Evolutionary conservation across 2,113 vertebrate species (phyloP).

Genomic region (Nycticorax nycticorax): DNA sequence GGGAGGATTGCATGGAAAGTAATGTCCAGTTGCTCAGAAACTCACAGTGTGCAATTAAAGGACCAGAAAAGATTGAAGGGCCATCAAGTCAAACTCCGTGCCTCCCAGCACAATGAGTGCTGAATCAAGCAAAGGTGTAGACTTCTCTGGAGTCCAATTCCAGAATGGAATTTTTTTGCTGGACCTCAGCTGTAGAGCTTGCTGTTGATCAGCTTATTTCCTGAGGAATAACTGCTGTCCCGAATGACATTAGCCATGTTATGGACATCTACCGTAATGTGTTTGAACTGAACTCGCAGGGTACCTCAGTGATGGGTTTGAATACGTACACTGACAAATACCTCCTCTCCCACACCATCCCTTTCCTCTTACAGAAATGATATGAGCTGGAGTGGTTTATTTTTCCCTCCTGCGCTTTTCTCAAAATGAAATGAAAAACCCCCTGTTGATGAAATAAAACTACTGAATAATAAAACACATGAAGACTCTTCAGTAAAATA

Average conservation of each 20-base stretch:
- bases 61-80: not conserved
- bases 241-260: not conserved
- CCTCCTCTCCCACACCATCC: not conserved
- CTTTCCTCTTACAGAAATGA: not conserved
- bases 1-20: not conserved
- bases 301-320: not conserved
- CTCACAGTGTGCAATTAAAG: not conserved
- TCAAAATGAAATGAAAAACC: not conserved
- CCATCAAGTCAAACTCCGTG: not conserved
- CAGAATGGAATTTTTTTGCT: not conserved
- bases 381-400: not conserved
- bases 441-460: constrained; percentile 13
- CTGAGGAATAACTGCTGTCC: not conserved
- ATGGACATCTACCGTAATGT: not conserved
- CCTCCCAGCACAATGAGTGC: not conserved
- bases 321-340: not conserved
- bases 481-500: constrained; percentile 31
- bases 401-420: not conserved
- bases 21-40: not conserved
- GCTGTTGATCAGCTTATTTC: not conserved
- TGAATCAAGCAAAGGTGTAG: not conserved
- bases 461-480: constrained; percentile 54
- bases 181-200: not conserved
- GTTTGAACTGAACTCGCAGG: not conserved
- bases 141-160: not conserved